These are phyloP conservation scores for Lathamus discolor DNA, from an alignment of 2,113 vertebrate species.

Conservation along the genomic window DNA sequence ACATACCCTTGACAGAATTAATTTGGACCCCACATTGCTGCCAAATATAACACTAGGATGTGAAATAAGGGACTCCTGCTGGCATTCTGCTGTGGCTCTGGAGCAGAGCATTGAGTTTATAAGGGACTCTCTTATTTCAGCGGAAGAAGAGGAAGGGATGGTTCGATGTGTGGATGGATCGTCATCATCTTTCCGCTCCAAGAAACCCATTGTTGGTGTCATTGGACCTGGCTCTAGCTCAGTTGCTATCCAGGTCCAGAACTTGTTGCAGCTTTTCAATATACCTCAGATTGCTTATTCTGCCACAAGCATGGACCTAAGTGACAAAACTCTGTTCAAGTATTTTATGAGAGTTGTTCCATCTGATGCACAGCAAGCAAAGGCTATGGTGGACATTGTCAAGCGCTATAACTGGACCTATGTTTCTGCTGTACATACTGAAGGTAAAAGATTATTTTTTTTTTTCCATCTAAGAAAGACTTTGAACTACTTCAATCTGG, in stretches of 20 bases:
- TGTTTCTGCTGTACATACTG: constrained; percentile 96
- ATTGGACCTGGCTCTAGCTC: constrained; percentile 98
- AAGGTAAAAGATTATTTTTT: constrained; percentile 79
- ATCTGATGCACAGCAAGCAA: constrained; percentile 94
- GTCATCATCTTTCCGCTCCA: constrained; percentile 86
- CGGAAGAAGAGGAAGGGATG: constrained; percentile 89
- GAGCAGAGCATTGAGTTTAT: constrained; percentile 99
- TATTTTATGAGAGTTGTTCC: constrained; percentile 99
- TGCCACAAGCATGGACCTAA: constrained; percentile 98
- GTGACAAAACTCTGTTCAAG: constrained; percentile 95
- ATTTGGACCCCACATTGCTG: constrained; percentile 85
- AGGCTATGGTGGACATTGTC: constrained; percentile 99
- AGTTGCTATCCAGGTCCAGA: constrained; percentile 98
- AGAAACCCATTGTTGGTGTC: constrained; percentile 97
- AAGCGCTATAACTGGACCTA: constrained; percentile 99
- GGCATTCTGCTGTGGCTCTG: constrained; percentile 96
- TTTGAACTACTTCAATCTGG: background rate
- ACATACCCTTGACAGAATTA: constrained; percentile 94
- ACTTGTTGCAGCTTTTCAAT: constrained; percentile 97
- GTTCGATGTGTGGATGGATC: constrained; percentile 87
- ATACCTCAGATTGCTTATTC: constrained; percentile 99
- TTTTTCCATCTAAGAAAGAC: background rate
- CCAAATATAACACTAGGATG: constrained; percentile 95
- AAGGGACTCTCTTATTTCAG: constrained; percentile 92
- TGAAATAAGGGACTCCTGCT: constrained; percentile 97